Percentiles rank a stretch among this genome's conserved stretches.
Conservation (phyloP, 2,113 vertebrate genomes). For the Chloropsis cyanopogon region DNA sequence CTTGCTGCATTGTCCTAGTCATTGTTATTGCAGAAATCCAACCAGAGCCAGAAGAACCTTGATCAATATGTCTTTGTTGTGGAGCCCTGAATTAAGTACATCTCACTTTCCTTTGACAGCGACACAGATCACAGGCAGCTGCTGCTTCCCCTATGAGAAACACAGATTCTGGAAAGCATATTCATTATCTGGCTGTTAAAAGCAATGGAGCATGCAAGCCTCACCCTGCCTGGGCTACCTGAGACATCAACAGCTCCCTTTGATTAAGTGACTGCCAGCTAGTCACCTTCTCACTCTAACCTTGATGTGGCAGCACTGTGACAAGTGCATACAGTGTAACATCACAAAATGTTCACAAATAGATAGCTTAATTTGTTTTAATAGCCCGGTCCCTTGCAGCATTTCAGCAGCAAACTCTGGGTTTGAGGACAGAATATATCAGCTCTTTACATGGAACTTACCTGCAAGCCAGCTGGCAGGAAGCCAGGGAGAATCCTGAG, state of each 20-base stretch:
- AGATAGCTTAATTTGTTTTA: constrained; percentile 44
- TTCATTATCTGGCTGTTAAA: constrained; percentile 64
- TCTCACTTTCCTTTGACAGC: constrained; percentile 53
- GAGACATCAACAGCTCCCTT: constrained; percentile 1
- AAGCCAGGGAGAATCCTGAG: not conserved
- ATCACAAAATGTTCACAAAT: not conserved
- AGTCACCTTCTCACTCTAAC: constrained; percentile 37
- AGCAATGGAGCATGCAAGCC: not conserved
- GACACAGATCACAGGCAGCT: constrained; percentile 63
- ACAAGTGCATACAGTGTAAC: not conserved
- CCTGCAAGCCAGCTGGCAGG: not conserved
- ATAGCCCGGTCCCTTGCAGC: not conserved
- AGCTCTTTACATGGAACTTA: not conserved
- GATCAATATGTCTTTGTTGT: constrained; percentile 20
- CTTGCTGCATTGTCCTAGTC: not conserved
- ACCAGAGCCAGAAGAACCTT: not conserved
- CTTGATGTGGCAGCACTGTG: constrained; percentile 35
- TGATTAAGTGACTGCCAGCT: constrained; percentile 50
- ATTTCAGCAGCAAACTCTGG: not conserved
- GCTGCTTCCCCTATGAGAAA: constrained; percentile 9
- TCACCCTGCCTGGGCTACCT: constrained; percentile 9
- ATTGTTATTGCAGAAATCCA: not conserved
- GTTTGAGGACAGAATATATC: not conserved
- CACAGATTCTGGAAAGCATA: constrained; percentile 45
- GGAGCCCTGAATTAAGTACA: constrained; percentile 38